Conservation (phyloP, 1,140 invertebrate species). For the Drosophila pachea region DNA sequence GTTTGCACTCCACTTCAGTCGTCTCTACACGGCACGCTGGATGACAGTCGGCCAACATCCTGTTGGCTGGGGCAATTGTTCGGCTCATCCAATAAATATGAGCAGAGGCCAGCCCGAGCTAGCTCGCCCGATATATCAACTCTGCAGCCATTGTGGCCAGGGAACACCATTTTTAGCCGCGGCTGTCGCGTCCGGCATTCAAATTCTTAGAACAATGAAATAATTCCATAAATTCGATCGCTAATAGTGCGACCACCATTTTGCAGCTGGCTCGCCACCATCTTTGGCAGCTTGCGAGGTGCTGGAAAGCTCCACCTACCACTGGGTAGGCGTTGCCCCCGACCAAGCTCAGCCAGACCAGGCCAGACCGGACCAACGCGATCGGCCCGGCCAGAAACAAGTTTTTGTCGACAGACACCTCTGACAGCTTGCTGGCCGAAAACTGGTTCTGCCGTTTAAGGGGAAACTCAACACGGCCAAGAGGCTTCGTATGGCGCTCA, state of each 20-base stretch:
- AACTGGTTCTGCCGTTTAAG: constrained; percentile 54
- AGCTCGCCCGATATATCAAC: constrained; percentile 52
- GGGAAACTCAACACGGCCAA: constrained; percentile 58
- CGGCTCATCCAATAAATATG: constrained; percentile 66
- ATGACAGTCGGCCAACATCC: constrained; percentile 20
- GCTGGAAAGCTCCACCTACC: constrained; percentile 70
- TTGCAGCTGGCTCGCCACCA: constrained; percentile 53
- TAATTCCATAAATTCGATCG: constrained; percentile 77
- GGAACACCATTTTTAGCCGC: constrained; percentile 52
- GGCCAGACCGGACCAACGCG: constrained; percentile 14
- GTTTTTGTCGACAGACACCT: constrained; percentile 53
- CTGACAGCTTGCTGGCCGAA: constrained; percentile 41
- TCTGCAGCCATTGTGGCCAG: constrained; percentile 54
- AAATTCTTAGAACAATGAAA: constrained; percentile 77
- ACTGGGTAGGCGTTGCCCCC: constrained; percentile 55
- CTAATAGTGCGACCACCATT: constrained; percentile 70
- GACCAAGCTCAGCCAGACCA: no score
- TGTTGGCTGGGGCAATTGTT: constrained; percentile 37
- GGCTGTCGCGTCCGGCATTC: constrained; percentile 46
- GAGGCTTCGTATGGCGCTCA: constrained; percentile 30
- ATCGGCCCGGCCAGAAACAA: constrained; percentile 55
- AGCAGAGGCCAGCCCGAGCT: constrained; percentile 4
- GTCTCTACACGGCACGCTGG: not conserved
- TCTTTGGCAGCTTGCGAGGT: constrained; percentile 45
- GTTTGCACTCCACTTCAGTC: constrained; percentile 12